Evolutionary conservation across 2,113 vertebrate genomes (phyloP), one percentile per base, ranked within the genome.

Genomic region (cat (Felis catus)): DNA sequence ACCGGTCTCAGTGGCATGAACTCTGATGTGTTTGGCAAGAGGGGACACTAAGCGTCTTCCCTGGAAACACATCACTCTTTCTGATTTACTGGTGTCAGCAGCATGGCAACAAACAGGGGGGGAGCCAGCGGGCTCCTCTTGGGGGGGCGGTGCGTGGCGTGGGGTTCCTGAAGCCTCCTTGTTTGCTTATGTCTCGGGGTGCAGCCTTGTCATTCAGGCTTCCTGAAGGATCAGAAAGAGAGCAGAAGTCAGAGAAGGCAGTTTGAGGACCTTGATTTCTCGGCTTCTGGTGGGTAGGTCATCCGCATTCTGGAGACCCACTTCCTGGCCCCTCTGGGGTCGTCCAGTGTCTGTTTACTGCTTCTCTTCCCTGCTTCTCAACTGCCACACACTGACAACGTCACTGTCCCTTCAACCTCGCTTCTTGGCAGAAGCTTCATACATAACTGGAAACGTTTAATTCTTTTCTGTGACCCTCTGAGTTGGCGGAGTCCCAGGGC

Each of bases 1-100:
- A 80, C 92, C 93, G 94, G 92, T 29, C 88, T 92, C 97, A 36
- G 63, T 68, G 88, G 80, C 89, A 96, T 68, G 89, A 93, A 12
- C 94, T 58, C 92, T 71, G 79, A 63, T 48, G 63, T 55, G n/a
- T 90, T 91, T 88, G 92, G 73, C 92, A 41, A 79, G 51, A 45
- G 8, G 4, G 79, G 86, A 74, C 70, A 87, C 97, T 82, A 74
- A 85, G 76, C 55, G 15, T 80, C 79, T 84, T 86, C 82, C 94
- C 94, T 68, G 89, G 73, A 96, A 88, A 89, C 58, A 27, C 90
- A 68, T 90, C 79, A 39, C 79, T 96, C 65, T 15, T 31, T 93
- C 10, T 33, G 71, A 89, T 86, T 90, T 90, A 76, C 23, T 84
- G 63, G 58, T 21, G 96, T 97, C 90, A 66, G n/a, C 71, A 83